Evolutionary conservation across 2,888 invertebrate species (phyloP).

Genomic region (Caradrina kadenii): DNA sequence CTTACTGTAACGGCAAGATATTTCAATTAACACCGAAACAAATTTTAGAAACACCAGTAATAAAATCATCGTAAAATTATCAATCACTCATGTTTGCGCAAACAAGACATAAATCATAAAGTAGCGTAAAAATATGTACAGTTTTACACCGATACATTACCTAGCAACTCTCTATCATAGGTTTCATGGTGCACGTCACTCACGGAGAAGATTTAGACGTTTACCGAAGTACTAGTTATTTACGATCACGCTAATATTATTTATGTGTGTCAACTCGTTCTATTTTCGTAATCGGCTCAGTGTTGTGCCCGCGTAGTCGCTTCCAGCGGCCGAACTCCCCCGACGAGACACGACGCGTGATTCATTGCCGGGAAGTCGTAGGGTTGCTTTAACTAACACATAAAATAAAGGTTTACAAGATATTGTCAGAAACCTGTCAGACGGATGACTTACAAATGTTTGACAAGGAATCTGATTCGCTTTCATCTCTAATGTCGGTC

Average conservation of each 20-base stretch:
- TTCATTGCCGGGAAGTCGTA: constrained; percentile 79
- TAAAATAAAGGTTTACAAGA: constrained; percentile 74
- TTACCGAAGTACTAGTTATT: constrained; percentile 70
- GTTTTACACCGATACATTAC: constrained; percentile 30
- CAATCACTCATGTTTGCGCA: constrained; percentile 31
- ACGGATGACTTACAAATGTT: constrained; percentile 48
- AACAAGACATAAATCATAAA: constrained; percentile 29
- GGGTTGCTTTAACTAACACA: constrained; percentile 66
- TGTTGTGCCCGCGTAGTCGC: constrained; percentile 57
- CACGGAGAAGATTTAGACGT: constrained; percentile 57
- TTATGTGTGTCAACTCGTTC: constrained; percentile 88
- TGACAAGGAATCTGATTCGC: constrained; percentile 23
- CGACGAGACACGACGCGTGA: constrained; percentile 67
- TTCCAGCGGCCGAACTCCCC: constrained; percentile 46
- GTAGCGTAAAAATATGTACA: constrained; percentile 33
- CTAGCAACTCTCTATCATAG: constrained; percentile 42
- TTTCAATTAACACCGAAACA: constrained; percentile 24
- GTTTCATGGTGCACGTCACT: constrained; percentile 55
- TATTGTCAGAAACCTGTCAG: constrained; percentile 52
- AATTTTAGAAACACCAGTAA: constrained; percentile 28
- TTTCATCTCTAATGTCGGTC: constrained; percentile 34
- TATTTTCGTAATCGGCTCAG: constrained; percentile 83
- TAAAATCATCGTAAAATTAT: constrained; percentile 42
- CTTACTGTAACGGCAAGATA: neutral
- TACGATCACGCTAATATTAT: constrained; percentile 85